Base-by-base conservation (phyloP, 2,888 invertebrate genomes). In the Xestia ashworthii region DNA sequence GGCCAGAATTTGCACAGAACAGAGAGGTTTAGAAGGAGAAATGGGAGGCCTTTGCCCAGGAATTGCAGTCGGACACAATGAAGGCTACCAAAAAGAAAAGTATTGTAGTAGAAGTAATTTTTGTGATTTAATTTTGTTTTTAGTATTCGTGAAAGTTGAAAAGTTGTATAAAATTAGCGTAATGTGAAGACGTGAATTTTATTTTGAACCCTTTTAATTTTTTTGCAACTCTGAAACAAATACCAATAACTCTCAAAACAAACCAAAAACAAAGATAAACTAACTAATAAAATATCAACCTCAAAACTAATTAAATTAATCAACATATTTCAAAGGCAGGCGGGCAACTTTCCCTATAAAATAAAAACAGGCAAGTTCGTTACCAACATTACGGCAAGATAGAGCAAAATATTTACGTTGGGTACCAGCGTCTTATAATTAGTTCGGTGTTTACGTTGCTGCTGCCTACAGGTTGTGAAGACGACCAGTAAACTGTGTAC, bases 361-460 rank as follows among this genome's bases (percentile, higher is more conserved):
- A 87, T 85, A 87, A 85, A 83, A 85, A 82, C 73, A 41, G 65
- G 71, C 65, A 86, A 86, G 84, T 83, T 86, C 58, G 64, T 74
- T 68, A 71, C 74, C 67, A 81, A 76, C 78, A 80, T 85, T 71
- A 76, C 74, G 70, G 64, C n/a, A 68, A 83, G 83, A 83, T 79
- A 77, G 78, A 83, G 71, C 73, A 74, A 87, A 90, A 89, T 92
- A 91, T 93, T 93, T 93, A 91, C 91, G 83, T 85, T 90, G 87
- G 79, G 74, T 82, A 91, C 90, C 89, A 88, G 88, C 89, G 89
- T 91, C 92, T 91, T 90, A 90, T 93, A 94, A 94, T 94, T 94
- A 94, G 92, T 92, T 92, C 88, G 83, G 87, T 93, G 93, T 94
- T 92, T 94, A 92, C 93, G 74, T 82, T 71, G 83, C 41, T 74